phyloP scores from a whole-genome alignment of 1,140 invertebrate genomes.

The Propsilocerus akamusi region DNA sequence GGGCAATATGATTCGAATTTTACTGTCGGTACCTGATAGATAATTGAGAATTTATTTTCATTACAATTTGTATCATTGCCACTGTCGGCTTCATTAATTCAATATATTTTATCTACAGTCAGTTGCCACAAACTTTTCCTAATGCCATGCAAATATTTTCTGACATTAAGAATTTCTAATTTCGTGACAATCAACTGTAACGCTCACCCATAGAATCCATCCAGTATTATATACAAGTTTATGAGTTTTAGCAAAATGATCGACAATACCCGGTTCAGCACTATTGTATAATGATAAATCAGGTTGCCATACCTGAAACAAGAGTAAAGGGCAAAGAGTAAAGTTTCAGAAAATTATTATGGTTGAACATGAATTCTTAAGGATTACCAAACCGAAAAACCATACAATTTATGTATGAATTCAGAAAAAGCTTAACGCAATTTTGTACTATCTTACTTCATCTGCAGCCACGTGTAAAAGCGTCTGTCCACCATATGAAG shows the following conservation, averaged over 20 bases:
- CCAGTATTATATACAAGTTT: conserved; percentile 35
- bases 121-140: no score
- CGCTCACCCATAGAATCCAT: conserved; percentile 36
- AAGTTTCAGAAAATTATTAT: not conserved
- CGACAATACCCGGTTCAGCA: conserved; percentile 28
- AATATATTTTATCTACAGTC: no score
- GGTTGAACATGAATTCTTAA: no score
- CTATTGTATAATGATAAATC: conserved; percentile 45
- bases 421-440: not conserved
- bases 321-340: conserved; percentile 11
- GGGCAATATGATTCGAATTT: conserved; percentile 44
- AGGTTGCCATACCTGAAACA: conserved; percentile 44
- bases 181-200: no score
- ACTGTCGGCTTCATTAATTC: no score
- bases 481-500: conserved; percentile 26
- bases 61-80: no score
- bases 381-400: not conserved
- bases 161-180: no score
- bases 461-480: not conserved
- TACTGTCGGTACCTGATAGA: conserved; percentile 29
- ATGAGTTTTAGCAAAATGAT: conserved; percentile 39
- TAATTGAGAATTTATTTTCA: not conserved
- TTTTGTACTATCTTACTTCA: not conserved
- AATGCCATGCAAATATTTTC: no score
- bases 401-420: not conserved